Base-by-base conservation (phyloP, 2,797 vertebrate genomes). In the Pagetopsis macropterus region DNA sequence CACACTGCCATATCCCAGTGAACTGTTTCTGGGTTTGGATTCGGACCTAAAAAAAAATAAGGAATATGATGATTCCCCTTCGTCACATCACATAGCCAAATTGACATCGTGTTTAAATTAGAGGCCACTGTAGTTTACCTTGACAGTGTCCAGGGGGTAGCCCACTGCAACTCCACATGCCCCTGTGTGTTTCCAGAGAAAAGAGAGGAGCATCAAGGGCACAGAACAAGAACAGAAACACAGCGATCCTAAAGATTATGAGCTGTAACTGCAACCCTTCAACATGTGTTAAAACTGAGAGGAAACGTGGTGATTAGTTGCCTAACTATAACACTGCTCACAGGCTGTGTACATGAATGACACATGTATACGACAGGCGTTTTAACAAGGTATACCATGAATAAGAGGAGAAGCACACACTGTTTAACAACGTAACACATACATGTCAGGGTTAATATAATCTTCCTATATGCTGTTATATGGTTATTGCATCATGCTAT, bases 1-100 rank as follows among this genome's bases (percentile, higher is more conserved):
- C 54, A 56, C 97, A 98, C 48, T 97, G 95, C 96, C 95, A 96
- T 78, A 98, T 90, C 80, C 96, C 94, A 0, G 48, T 93, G 85
- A 97, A 96, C 79, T 85, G 93, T 33, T 84, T 92, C 85, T 97
- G 95, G 0, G 97, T 98, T 92, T 98, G 97, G 83, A 98, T 95
- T 81, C 95, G 94, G 74, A 98, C 97, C 97, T 98, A 33, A 4
- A 62, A 62, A 62, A 17, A 63, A 1, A 64, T n/a, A 9, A 31
- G 65, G 1, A 43, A 23, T 6, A 41, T 2, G 3, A 52, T 1
- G 0, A 63, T 1, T 0, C 12, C 1, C 0, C 6, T 21, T 48
- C 55, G 23, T 50, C 11, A 14, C 4, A 27, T 50, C 11, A 14
- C 4, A 27, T 2, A 12, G 11, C 11, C 3, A 37, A 27, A 0